phyloP scores from a whole-genome alignment of 2,113 vertebrate genomes.

The Serinus canaria region DNA sequence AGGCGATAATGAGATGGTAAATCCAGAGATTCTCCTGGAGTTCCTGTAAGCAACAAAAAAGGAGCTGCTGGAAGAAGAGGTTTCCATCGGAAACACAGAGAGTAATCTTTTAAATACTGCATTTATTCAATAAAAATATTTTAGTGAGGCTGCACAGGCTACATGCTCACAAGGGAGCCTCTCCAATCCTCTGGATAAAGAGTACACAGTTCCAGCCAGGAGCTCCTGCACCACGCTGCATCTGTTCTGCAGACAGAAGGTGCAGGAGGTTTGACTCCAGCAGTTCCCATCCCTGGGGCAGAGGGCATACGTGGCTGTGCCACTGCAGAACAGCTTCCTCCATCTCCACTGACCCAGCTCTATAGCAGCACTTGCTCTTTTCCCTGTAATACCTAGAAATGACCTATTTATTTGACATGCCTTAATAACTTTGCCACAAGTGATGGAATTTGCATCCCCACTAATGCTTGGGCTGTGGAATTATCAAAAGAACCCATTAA shows the following conservation, averaged over 20 bases:
- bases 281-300: neutral
- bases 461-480: neutral
- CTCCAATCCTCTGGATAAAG: neutral
- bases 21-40: conserved; percentile 19
- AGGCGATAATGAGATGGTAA: conserved; percentile 65
- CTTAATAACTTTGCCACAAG: neutral
- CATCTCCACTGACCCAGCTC: neutral
- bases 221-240: neutral
- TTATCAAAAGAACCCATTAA: neutral
- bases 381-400: neutral
- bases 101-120: conserved; percentile 38
- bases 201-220: neutral
- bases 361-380: neutral
- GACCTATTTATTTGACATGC: neutral
- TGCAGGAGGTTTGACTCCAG: neutral
- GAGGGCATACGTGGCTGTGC: neutral
- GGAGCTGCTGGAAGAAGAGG: conserved; percentile 26
- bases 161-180: neutral
- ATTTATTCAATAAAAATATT: conserved; percentile 21
- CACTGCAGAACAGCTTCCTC: neutral
- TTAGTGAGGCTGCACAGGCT: neutral
- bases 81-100: conserved; percentile 5
- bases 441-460: neutral
- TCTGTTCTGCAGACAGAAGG: neutral
- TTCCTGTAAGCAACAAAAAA: conserved; percentile 46